Evolutionary conservation across 2,888 invertebrate species (phyloP).

Genomic region (Sialis lutaria): DNA sequence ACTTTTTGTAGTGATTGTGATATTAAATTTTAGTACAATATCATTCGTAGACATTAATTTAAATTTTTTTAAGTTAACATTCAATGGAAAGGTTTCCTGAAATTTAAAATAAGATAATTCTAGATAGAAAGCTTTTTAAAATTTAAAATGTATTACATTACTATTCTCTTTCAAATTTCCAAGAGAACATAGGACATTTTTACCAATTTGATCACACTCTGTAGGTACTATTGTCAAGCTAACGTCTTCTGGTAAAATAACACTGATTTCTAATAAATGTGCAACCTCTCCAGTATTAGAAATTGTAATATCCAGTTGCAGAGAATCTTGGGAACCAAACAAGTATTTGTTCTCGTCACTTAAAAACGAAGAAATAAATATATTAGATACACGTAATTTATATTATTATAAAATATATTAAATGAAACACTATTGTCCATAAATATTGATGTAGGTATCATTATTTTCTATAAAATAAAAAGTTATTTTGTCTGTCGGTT

Average conservation of each 20-base stretch:
- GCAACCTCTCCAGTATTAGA: slow-evolving; percentile 29
- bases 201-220: neutral
- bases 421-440: neutral
- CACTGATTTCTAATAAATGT: slow-evolving; percentile 27
- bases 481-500: no score
- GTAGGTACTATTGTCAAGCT: slow-evolving; percentile 22
- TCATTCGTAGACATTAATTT: slow-evolving; percentile 9
- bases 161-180: neutral
- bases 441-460: no score
- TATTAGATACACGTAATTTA: no score
- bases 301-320: slow-evolving; percentile 19
- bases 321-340: slow-evolving; percentile 19
- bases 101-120: slow-evolving; percentile 6
- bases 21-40: slow-evolving; percentile 14
- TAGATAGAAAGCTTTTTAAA: neutral
- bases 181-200: neutral
- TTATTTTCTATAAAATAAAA: no score
- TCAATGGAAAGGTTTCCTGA: slow-evolving; percentile 14
- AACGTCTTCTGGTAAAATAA: slow-evolving; percentile 25
- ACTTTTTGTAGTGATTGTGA: slow-evolving; percentile 22
- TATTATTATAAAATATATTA: neutral
- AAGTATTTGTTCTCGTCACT: slow-evolving; percentile 6
- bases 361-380: neutral
- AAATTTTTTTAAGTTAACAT: slow-evolving; percentile 19
- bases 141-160: neutral